phyloP scores from a whole-genome alignment of 2,113 vertebrate genomes.

The Lepisosteus oculatus region DNA sequence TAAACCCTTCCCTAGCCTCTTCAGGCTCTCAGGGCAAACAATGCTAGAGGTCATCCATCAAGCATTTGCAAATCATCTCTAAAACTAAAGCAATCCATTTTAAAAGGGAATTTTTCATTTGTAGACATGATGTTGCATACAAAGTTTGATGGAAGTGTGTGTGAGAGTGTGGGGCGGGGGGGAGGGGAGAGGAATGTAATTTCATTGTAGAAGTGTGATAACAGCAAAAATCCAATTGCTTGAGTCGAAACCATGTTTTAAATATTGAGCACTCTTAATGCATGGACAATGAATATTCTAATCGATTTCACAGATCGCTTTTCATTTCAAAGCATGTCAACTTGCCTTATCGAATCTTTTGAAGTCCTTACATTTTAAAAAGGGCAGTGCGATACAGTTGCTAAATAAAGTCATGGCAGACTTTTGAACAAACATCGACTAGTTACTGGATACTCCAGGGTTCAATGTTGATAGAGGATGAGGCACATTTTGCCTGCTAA shows the following conservation, averaged over 20 bases:
- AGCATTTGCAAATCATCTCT: conserved; percentile 48
- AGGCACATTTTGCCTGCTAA: too few relatives aligned
- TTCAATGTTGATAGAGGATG: too few relatives aligned
- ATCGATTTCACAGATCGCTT: conserved; percentile 17
- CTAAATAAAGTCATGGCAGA: neutral
- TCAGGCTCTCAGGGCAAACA: conserved; percentile 19
- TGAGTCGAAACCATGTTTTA: conserved; percentile 8
- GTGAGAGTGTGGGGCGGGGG: neutral
- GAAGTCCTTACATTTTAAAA: conserved; percentile 8
- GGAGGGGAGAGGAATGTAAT: neutral
- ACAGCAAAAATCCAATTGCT: conserved; percentile 6
- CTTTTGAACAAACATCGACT: too few relatives aligned
- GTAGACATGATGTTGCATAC: conserved; percentile 21
- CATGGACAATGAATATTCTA: neutral
- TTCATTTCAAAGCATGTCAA: conserved; percentile 16
- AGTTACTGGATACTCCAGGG: too few relatives aligned
- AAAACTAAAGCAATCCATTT: conserved; percentile 54
- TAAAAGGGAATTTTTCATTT: conserved; percentile 20
- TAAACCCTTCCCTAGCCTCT: conserved; percentile 34
- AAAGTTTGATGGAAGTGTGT: conserved; percentile 10
- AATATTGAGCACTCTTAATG: conserved; percentile 2
- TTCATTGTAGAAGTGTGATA: conserved; percentile 12
- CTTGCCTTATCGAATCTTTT: conserved; percentile 17
- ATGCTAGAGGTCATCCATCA: conserved; percentile 29
- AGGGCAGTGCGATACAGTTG: neutral